Base-by-base conservation (phyloP, 2,888 invertebrate species). In the Hartigia nigra region DNA sequence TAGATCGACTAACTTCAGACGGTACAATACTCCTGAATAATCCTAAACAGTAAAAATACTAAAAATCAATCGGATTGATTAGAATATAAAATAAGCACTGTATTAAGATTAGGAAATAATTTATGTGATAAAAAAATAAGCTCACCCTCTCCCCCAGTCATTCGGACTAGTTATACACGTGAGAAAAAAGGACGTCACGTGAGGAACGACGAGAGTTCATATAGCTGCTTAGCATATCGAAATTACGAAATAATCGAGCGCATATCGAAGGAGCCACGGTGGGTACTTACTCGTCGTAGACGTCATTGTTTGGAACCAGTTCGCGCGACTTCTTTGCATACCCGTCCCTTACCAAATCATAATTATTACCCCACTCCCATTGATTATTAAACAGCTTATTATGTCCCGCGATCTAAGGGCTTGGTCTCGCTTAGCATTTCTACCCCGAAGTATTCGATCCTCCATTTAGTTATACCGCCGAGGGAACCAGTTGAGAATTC, bases 281-380 rank as follows among this genome's bases (percentile, higher is more conserved):
- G 76, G 69, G 72, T 75, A 75, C 74, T 78, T 74, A 70, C 77
- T 76, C 78, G 14, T n/a, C 36, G 76, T 77, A 83, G 87, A 82
- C 84, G 86, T 86, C 87, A 91, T 91, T 91, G 91, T 91, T 88
- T 89, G 89, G 89, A 91, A 91, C 91, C 91, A 91, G 91, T 91
- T 91, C 87, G 87, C 88, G 87, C 81, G 81, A 79, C 88, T 88
- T 83, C 83, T 91, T 90, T 89, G 90, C 91, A 91, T 91, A 90
- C 89, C 83, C 86, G 88, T 82, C 84, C 86, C 84, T 84, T 81
- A 84, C 86, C 87, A 86, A 88, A 88, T 88, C 87, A 86, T 91
- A 91, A 91, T 91, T 90, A 91, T 91, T 88, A 86, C 77, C 82
- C 85, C 86, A 84, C 86, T 84, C 86, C 86, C 89, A 91, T 91